phyloP scores from a whole-genome alignment of 1,140 invertebrate species.

The Pollicipes pollicipes region DNA sequence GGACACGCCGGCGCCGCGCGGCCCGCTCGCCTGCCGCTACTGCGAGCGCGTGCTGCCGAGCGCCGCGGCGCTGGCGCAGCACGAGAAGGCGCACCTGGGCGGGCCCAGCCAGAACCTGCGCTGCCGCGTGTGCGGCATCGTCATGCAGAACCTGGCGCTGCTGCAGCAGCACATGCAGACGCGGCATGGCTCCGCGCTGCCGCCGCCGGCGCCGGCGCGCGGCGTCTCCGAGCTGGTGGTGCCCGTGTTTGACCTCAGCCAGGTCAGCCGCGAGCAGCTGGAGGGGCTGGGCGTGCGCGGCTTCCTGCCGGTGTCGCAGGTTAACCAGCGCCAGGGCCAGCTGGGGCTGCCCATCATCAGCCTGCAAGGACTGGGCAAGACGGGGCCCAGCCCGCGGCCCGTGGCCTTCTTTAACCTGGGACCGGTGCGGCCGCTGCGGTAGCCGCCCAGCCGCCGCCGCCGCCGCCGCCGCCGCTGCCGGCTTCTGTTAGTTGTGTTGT shows the following conservation, averaged over 20 bases:
- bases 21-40: background rate
- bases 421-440: background rate
- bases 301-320: background rate
- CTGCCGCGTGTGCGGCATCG: background rate
- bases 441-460: background rate
- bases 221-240: background rate
- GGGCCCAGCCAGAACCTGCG: background rate
- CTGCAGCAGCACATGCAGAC: conserved; percentile 2
- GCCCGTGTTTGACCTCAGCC: background rate
- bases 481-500: too few species aligned
- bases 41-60: background rate
- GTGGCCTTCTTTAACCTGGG: conserved; percentile 1
- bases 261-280: background rate
- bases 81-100: background rate
- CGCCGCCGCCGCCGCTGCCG: too few species aligned
- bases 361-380: conserved; percentile 2
- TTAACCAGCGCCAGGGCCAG: conserved; percentile 1
- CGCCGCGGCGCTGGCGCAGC: background rate
- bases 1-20: background rate
- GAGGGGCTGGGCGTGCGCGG: background rate
- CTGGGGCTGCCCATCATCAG: conserved; percentile 1
- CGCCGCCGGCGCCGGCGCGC: background rate
- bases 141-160: background rate
- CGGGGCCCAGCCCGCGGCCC: background rate
- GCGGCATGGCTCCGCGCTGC: background rate